Base-by-base conservation (phyloP, 2,888 invertebrate species). In the Druceiella hillmani region DNA sequence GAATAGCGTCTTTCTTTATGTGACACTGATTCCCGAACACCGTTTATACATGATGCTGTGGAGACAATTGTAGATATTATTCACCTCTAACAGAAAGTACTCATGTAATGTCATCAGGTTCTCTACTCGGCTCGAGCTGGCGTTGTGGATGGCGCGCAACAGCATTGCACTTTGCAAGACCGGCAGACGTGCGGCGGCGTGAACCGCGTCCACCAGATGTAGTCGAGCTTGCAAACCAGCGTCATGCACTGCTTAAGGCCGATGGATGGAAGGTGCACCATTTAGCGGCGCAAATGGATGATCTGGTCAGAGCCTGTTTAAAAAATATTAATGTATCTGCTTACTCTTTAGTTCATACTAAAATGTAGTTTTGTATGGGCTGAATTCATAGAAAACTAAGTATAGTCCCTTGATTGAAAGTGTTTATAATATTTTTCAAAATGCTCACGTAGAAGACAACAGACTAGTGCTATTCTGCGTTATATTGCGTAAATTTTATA, bases 231-330 rank as follows among this genome's bases (percentile, higher is more conserved):
- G 90, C 94, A 17, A 87, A 86, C 63, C 92, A 92, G 62, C 83
- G 83, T 47, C 82, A 88, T 56, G 87, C 93, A 34, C 69, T 87
- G 47, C 85, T 89, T 55, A 90, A 88, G 64, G 81, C 91, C 11
- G 88, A 89, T 50, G 95, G 95, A 1, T 95, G 95, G 95, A 95
- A 94, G 68, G 78, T 95, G 42, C 83, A 88, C 68, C 92, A 93
- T 60, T 76, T 95, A 50, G 87, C 87, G 24, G 83, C 90, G 27
- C 93, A 94, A 71, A 87, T 95, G 83, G 90, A 93, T 55, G 90
- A 93, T 61, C 68, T 94, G 76, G 92, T 91, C 67, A 60, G 37
- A 34, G 10, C 22, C 15, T 11, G 11, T n/a, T n/a, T n/a, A n/a
- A n/a, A n/a, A n/a, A 38, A 37, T 2, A 36, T 2, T 36, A 15